phyloP scores from a whole-genome alignment of 2,888 invertebrate species.

The Andrena minutula region DNA sequence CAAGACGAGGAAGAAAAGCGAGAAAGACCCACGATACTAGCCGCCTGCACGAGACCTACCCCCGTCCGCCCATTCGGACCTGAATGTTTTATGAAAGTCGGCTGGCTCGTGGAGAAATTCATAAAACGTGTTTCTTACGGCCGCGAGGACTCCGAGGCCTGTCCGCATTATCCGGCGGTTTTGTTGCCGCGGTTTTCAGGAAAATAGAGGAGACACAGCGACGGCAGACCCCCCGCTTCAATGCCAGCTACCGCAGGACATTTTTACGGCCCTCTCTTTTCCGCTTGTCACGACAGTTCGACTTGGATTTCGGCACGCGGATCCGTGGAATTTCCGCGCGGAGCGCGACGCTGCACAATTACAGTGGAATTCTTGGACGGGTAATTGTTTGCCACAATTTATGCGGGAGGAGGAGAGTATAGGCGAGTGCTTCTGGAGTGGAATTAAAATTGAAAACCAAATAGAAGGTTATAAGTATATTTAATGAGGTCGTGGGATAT shows the following conservation, averaged over 20 bases:
- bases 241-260: not conserved
- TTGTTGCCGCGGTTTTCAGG: not conserved
- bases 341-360: no score
- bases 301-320: no score
- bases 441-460: no score
- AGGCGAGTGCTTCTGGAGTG: no score
- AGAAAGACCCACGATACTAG: conserved; percentile 5
- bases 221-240: not conserved
- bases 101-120: conserved; percentile 18
- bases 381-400: no score
- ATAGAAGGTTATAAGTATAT: no score
- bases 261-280: not conserved
- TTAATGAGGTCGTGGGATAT: no score
- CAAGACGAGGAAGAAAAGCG: not conserved
- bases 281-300: not conserved
- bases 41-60: not conserved
- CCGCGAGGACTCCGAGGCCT: not conserved
- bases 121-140: conserved; percentile 20
- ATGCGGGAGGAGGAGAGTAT: no score
- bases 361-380: no score
- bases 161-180: not conserved
- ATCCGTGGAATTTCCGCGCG: no score
- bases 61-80: not conserved
- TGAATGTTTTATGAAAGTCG: conserved; percentile 33
- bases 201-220: not conserved